Evolutionary conservation across 2,797 vertebrate species (phyloP).

Genomic region (Thamnophis elegans): DNA sequence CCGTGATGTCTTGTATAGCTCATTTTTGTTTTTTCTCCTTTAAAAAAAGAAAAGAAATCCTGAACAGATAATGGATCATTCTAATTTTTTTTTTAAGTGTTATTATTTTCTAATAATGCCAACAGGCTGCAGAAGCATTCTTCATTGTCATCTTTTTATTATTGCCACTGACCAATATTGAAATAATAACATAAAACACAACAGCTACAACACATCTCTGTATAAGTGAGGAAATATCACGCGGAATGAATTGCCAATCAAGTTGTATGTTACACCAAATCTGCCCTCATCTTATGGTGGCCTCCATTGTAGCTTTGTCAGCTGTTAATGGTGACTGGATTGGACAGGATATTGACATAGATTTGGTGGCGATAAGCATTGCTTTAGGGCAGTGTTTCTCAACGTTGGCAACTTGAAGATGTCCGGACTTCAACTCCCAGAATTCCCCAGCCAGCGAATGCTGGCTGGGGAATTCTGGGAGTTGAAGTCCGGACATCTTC

Average conservation of each 20-base stretch:
- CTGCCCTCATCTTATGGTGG: neutral
- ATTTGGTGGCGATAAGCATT: neutral
- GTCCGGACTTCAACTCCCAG: no score
- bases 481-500: no score
- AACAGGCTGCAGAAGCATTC: neutral
- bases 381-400: no score
- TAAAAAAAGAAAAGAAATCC: neutral
- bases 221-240: neutral
- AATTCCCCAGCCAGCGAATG: no score
- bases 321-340: neutral
- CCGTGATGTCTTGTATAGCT: neutral
- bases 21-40: neutral
- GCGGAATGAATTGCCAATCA: neutral
- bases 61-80: neutral
- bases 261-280: neutral
- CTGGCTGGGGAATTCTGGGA: no score
- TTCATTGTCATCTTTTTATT: constrained; percentile 11
- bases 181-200: neutral
- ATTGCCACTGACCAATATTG: neutral
- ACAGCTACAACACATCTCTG: neutral
- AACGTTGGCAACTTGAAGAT: no score
- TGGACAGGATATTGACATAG: neutral
- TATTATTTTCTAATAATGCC: neutral
- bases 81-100: no score
- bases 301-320: neutral